These are phyloP conservation scores for Astropecten irregularis DNA, from an alignment of 53 echinoderm and acorn worm species.

Conservation along the genomic window DNA sequence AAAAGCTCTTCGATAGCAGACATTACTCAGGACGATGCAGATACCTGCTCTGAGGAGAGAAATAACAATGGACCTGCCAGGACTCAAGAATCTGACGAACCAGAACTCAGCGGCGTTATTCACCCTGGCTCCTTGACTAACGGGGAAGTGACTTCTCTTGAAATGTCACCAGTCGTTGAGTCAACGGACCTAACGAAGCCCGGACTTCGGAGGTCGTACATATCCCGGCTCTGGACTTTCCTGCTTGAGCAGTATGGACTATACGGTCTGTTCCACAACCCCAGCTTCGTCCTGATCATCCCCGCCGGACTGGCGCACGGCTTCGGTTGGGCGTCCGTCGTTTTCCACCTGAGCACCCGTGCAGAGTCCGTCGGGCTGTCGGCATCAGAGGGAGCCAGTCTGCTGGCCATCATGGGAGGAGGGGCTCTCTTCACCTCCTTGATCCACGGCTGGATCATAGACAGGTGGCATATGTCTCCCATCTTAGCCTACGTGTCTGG, in stretches of 20 bases:
- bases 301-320: neutral
- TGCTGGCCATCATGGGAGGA: neutral
- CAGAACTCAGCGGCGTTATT: too few relatives aligned
- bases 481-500: neutral
- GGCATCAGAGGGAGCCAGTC: neutral
- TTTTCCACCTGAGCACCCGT: neutral
- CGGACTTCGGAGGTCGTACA: neutral
- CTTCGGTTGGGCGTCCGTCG: neutral
- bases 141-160: too few relatives aligned
- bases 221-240: neutral
- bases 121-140: too few relatives aligned
- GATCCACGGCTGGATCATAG: neutral
- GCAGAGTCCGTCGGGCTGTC: neutral
- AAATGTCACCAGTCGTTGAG: too few relatives aligned
- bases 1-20: too few relatives aligned
- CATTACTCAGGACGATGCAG: too few relatives aligned
- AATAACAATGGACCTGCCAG: too few relatives aligned
- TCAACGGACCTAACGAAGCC: neutral
- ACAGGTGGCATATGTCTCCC: neutral
- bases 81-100: too few relatives aligned
- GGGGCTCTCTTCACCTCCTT: neutral
- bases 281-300: neutral
- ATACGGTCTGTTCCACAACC: neutral
- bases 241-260: neutral
- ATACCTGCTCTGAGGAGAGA: too few relatives aligned